phyloP scores from a whole-genome alignment of 2,113 vertebrate species.

The Pelecanus crispus region DNA sequence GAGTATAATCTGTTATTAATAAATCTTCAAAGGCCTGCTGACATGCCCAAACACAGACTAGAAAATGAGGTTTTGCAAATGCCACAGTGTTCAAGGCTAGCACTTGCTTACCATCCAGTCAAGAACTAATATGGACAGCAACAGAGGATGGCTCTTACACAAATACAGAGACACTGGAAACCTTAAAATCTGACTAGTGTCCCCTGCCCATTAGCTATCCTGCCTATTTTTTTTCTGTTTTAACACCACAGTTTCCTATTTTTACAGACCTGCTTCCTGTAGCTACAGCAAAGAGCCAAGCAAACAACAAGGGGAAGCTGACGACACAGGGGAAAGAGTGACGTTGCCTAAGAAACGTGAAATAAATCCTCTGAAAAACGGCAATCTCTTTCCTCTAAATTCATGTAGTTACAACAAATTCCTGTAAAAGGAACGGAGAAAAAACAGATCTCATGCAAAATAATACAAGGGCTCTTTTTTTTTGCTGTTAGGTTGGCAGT shows the following conservation, averaged over 20 bases:
- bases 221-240: neutral
- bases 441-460: neutral
- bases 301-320: constrained; percentile 33
- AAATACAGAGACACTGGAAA: neutral
- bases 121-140: neutral
- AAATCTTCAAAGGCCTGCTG: constrained; percentile 38
- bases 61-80: constrained; percentile 18
- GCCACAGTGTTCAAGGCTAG: neutral
- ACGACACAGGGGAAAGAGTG: neutral
- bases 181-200: neutral
- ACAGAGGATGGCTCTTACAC: neutral
- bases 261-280: constrained; percentile 20
- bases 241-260: constrained; percentile 24
- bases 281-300: neutral
- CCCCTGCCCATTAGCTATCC: neutral
- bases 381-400: neutral
- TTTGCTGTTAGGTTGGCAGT: neutral
- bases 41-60: constrained; percentile 39
- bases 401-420: neutral
- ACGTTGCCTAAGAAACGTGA: neutral
- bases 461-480: neutral
- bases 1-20: constrained; percentile 29
- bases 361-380: neutral
- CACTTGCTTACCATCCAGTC: neutral
- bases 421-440: neutral